Evolutionary conservation across 2,888 invertebrate genomes (phyloP), one percentile per base, ranked within the genome.

Genomic region (Julus scanicus): DNA sequence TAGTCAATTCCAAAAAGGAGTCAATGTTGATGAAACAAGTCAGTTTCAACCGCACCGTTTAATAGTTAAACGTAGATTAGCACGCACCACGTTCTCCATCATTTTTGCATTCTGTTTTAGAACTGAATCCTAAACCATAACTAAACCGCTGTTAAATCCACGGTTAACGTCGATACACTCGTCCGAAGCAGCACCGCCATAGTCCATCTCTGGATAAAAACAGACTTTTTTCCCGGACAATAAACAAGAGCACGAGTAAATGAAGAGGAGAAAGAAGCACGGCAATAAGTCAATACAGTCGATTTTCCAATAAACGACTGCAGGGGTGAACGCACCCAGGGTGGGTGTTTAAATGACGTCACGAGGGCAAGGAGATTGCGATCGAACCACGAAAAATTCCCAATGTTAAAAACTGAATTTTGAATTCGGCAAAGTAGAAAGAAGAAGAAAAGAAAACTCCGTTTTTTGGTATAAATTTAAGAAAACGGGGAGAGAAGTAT

Each of bases 211-310:
- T 15, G 17, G 63, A 63, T n/a, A 63, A 63, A 17, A 63, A n/a
- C 63, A n/a, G 17, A 63, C 63, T 63, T 63, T 63, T 63, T 63
- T 53, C 63, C 63, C 17, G 63, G 63, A 17, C 3, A 17, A 17
- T 63, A n/a, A 63, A 63, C 53, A 53, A 53, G 53, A 53, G 44
- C 44, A 44, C 44, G 44, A 44, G 44, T 8, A 44, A 44, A 44
- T 44, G 44, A 44, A 29, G 29, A 29, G 0, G 29, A 11, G 48
- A 48, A 48, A 48, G 57, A 57, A 63, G n/a, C n/a, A n/a, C 63
- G n/a, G 17, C 63, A 63, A 63, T 63, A 63, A 63, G 63, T 63
- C 63, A 63, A 63, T 63, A 44, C 5, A n/a, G 63, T 63, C 63
- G 63, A 63, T 63, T 63, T 63, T 63, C 63, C 63, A 8, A 63